Conservation (phyloP, 2,888 invertebrate species). For the Biston stratarius region DNA sequence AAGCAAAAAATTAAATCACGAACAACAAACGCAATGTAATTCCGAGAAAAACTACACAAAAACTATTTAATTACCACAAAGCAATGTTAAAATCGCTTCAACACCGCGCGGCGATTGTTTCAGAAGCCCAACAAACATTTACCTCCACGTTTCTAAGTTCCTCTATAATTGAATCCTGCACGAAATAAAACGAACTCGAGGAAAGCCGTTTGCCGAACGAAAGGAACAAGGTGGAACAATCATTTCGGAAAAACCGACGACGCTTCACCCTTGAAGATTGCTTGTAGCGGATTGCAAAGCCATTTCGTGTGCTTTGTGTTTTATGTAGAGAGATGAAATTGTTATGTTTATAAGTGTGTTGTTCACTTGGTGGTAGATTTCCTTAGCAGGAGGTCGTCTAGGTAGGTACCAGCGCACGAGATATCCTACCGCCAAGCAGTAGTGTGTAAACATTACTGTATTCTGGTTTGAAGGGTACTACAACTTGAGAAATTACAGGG, state of each 20-base stretch:
- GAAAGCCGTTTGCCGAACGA: conserved; percentile 32
- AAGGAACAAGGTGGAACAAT: conserved; percentile 29
- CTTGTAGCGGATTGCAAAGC: conserved; percentile 5
- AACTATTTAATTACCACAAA: conserved; percentile 21
- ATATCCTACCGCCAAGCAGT: no score
- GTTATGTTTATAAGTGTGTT: background rate
- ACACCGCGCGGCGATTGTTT: conserved; percentile 24
- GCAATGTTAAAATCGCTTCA: conserved; percentile 16
- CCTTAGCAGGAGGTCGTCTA: no score
- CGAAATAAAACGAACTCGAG: conserved; percentile 37
- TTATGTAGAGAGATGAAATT: background rate
- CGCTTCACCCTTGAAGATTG: conserved; percentile 6
- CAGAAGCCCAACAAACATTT: conserved; percentile 33
- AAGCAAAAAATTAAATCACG: background rate
- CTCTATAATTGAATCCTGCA: conserved; percentile 41
- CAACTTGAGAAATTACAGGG: no score
- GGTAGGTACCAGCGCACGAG: no score
- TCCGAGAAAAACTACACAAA: conserved; percentile 9
- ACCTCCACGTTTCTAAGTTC: conserved; percentile 39
- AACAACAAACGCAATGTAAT: conserved; percentile 9
- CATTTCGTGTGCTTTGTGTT: conserved; percentile 1
- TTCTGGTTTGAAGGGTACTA: no score
- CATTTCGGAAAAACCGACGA: conserved; percentile 22
- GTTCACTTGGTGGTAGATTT: no score
- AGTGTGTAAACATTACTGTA: no score